Evolutionary conservation across 2,888 invertebrate genomes (phyloP).

Genomic region (Mythimna loreyi): DNA sequence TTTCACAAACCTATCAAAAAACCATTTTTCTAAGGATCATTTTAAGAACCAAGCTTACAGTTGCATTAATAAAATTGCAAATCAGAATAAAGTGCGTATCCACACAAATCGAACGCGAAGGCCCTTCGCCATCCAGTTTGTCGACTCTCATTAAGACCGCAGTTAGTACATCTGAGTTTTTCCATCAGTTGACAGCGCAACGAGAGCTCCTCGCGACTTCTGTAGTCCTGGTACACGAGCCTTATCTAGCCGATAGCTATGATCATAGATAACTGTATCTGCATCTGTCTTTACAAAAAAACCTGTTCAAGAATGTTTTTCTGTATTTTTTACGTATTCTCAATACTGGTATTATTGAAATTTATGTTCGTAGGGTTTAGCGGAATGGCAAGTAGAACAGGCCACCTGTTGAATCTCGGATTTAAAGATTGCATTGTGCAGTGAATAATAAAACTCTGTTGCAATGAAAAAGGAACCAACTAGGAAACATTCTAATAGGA

Average conservation of each 20-base stretch:
- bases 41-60: too few species aligned
- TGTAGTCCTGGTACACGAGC: constrained; percentile 81
- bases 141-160: constrained; percentile 90
- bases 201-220: constrained; percentile 76
- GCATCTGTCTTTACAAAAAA: constrained; percentile 23
- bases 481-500: constrained; percentile 37
- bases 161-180: constrained; percentile 83
- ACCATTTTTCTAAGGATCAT: background rate
- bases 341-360: constrained; percentile 50
- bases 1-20: background rate
- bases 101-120: constrained; percentile 67
- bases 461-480: constrained; percentile 47
- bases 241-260: constrained; percentile 86
- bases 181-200: constrained; percentile 75
- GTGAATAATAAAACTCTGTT: constrained; percentile 59
- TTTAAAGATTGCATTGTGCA: constrained; percentile 60
- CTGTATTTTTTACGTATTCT: constrained; percentile 36
- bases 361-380: constrained; percentile 54
- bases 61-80: background rate
- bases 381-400: constrained; percentile 46
- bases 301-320: background rate
- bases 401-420: constrained; percentile 57
- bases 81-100: constrained; percentile 63
- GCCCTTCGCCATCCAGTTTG: constrained; percentile 87
- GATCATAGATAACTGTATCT: constrained; percentile 84